Evolutionary conservation across 2,797 vertebrate species (phyloP).

Genomic region (Chaetophractus vellerosus): DNA sequence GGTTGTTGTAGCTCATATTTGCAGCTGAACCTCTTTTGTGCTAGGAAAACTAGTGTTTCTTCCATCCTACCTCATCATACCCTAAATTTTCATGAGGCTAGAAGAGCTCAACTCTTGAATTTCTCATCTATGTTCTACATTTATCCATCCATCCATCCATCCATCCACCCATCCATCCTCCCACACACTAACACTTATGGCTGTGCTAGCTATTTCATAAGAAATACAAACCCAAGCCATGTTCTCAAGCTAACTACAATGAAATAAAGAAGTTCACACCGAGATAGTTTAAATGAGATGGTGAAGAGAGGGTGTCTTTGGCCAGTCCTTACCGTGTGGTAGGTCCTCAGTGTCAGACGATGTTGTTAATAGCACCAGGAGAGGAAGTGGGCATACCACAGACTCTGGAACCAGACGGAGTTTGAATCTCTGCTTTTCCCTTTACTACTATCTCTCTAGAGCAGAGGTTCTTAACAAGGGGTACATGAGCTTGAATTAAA

Average conservation of each 20-base stretch:
- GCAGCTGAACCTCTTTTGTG: background rate
- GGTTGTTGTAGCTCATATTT: background rate
- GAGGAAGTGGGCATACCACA: rapidly evolving
- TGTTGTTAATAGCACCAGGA: background rate
- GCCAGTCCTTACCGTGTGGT: background rate
- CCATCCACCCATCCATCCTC: too few relatives aligned
- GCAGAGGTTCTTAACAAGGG: background rate
- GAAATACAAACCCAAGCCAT: background rate
- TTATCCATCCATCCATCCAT: background rate
- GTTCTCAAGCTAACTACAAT: background rate
- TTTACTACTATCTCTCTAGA: background rate
- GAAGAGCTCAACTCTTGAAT: background rate
- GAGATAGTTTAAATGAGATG: background rate
- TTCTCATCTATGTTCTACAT: background rate
- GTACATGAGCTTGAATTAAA: too few relatives aligned
- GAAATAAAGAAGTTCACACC: background rate
- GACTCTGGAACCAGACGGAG: too few relatives aligned
- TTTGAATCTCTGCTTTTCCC: background rate
- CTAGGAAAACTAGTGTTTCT: background rate
- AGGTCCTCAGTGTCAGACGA: background rate
- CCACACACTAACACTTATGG: background rate
- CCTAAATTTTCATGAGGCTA: background rate
- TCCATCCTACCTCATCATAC: background rate
- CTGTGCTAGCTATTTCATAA: background rate
- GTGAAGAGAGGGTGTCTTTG: background rate